Percentiles rank a stretch among this genome's conserved stretches.
Evolutionary conservation across 23 tunicate species (phyloP).

Genomic region (Oikopleura albicans): DNA sequence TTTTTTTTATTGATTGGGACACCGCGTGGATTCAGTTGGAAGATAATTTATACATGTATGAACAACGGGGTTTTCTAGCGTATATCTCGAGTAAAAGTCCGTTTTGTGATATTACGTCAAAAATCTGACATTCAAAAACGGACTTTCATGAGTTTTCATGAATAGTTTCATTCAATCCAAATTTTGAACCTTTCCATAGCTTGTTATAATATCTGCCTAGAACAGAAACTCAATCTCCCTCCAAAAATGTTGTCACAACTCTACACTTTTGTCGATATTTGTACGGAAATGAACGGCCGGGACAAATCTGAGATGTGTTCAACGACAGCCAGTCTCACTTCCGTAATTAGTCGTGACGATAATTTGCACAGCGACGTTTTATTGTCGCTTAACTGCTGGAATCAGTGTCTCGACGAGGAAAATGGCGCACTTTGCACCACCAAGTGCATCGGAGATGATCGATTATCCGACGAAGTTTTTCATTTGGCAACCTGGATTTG

Average conservation of each 20-base stretch:
- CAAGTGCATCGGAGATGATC: not conserved
- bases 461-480: not conserved
- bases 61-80: too few species aligned
- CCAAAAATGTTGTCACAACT: not conserved
- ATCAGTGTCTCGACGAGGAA: not conserved
- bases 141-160: too few species aligned
- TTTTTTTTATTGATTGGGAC: too few species aligned
- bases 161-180: too few species aligned
- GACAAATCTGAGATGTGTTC: not conserved
- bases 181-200: too few species aligned
- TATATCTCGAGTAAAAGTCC: too few species aligned
- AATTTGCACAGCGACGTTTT: not conserved
- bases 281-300: not conserved
- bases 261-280: not conserved
- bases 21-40: too few species aligned
- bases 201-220: not conserved
- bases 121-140: too few species aligned
- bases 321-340: not conserved
- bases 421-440: not conserved
- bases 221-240: not conserved
- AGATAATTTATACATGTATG: too few species aligned
- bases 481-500: conserved; percentile 10
- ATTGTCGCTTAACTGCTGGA: not conserved
- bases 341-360: not conserved
- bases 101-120: too few species aligned